These are phyloP conservation scores for Thaumetopoea pityocampa DNA, from an alignment of 1,140 invertebrate genomes.

Conservation along the genomic window DNA sequence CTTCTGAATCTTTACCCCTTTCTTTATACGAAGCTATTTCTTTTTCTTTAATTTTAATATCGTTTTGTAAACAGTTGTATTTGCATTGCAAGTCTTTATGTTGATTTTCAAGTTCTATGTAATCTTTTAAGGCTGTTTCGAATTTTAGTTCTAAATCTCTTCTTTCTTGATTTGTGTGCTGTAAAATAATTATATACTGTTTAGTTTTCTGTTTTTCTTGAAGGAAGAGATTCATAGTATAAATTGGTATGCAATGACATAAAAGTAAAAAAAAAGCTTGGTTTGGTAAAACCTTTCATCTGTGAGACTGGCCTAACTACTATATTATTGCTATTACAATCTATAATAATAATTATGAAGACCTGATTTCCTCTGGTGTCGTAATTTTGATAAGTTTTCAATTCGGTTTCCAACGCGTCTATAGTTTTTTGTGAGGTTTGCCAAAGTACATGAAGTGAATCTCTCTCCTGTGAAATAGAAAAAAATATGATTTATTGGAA, in stretches of 20 bases:
- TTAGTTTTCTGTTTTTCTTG: too few relatives aligned
- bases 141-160: constrained; percentile 55
- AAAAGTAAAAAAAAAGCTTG: too few relatives aligned
- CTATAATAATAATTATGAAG: too few relatives aligned
- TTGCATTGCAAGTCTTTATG: constrained; percentile 59
- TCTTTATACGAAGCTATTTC: constrained; percentile 56
- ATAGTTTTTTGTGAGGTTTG: constrained; percentile 77
- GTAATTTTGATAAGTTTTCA: constrained; percentile 70
- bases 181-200: constrained; percentile 20
- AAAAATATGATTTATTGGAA: background rate
- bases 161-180: constrained; percentile 42
- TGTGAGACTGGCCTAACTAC: too few relatives aligned
- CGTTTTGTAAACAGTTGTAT: constrained; percentile 36
- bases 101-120: constrained; percentile 59
- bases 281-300: too few relatives aligned
- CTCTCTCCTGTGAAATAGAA: constrained; percentile 69
- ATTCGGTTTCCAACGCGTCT: constrained; percentile 75
- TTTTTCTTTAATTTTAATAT: constrained; percentile 47
- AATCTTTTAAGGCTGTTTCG: constrained; percentile 57
- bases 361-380: constrained; percentile 40
- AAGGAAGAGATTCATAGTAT: too few relatives aligned
- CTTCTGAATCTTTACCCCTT: constrained; percentile 49
- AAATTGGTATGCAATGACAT: too few relatives aligned
- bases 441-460: constrained; percentile 77
- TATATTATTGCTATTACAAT: too few relatives aligned